Evolutionary conservation across 2,113 vertebrate species (phyloP).

Genomic region (Callipepla californica): DNA sequence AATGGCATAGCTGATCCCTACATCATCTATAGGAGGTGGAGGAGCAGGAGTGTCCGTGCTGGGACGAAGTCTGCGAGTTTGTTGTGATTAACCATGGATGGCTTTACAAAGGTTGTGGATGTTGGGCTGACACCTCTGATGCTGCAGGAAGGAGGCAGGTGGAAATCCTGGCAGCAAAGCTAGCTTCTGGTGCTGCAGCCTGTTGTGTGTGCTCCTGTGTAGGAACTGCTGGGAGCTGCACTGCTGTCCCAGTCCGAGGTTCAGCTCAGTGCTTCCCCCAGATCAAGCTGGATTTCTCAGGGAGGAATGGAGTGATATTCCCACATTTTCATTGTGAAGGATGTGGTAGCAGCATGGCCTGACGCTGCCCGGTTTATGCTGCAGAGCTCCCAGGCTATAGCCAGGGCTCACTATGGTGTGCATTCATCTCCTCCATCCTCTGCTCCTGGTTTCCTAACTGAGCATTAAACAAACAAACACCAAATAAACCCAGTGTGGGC

Average conservation of each 20-base stretch:
- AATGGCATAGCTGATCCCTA: background rate
- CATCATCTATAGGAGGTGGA: background rate
- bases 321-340: fast-evolving
- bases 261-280: too few relatives aligned
- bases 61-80: background rate
- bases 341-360: fast-evolving
- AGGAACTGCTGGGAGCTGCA: fast-evolving
- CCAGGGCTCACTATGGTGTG: background rate
- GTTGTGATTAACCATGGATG: background rate
- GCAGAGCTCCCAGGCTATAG: background rate
- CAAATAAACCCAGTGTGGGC: slow-evolving; percentile 31
- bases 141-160: background rate
- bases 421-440: fast-evolving
- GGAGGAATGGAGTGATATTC: background rate
- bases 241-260: fast-evolving
- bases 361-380: background rate
- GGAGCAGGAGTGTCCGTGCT: background rate
- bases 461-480: background rate
- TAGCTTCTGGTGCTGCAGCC: background rate
- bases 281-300: background rate
- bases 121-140: background rate
- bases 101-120: background rate
- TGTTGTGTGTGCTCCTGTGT: background rate
- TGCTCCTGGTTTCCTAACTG: background rate
- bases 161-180: background rate